Conservation (phyloP, 2,888 invertebrate genomes). For the Hecatera dysodea region DNA sequence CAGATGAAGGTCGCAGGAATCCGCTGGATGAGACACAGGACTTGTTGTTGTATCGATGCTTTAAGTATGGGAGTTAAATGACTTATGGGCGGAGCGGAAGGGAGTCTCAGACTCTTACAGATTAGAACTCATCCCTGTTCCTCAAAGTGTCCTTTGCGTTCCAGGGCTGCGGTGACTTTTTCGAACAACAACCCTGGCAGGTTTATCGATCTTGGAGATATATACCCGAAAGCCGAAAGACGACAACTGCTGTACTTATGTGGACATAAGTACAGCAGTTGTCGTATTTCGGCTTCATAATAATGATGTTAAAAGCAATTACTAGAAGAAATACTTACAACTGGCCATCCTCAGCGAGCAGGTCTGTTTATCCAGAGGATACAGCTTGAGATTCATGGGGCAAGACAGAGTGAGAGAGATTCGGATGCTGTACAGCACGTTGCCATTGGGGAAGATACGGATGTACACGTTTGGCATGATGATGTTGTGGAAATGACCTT, state of each 20-base stretch:
- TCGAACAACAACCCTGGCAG: too few species aligned
- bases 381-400: constrained; percentile 99
- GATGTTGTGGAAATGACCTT: constrained; percentile 99
- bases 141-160: too few species aligned
- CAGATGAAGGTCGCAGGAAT: not conserved
- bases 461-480: constrained; percentile 99
- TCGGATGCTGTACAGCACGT: constrained; percentile 99
- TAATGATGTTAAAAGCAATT: not conserved
- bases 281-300: not conserved
- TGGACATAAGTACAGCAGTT: not conserved
- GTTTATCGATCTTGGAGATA: too few species aligned
- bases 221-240: too few species aligned
- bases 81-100: too few species aligned
- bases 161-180: too few species aligned
- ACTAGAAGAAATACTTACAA: constrained; percentile 93
- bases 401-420: constrained; percentile 98
- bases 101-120: too few species aligned
- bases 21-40: not conserved
- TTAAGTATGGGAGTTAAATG: too few species aligned
- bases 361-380: constrained; percentile 98
- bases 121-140: too few species aligned
- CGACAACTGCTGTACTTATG: too few species aligned
- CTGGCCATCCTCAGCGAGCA: constrained; percentile 99
- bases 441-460: constrained; percentile 98
- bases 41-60: too few species aligned